These are phyloP conservation scores for Morpho achilles DNA, from an alignment of 2,888 invertebrate genomes.

Conservation along the genomic window DNA sequence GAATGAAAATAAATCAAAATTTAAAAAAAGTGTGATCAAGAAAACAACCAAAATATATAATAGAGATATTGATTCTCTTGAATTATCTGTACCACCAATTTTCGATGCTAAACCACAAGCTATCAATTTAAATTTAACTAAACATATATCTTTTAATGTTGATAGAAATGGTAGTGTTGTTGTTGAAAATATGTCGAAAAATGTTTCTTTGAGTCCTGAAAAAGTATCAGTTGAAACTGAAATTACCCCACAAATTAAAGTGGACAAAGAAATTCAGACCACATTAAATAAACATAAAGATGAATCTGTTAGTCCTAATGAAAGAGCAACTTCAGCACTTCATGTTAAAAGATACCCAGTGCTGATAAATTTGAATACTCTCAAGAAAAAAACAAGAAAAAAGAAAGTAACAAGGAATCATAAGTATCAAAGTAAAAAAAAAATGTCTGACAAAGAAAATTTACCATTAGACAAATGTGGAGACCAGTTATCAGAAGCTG, in stretches of 20 bases:
- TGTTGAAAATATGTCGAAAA: constrained; percentile 48
- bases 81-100: constrained; percentile 55
- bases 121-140: constrained; percentile 67
- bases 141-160: constrained; percentile 71
- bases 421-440: constrained; percentile 41
- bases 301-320: constrained; percentile 27
- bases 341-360: constrained; percentile 48
- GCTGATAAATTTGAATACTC: constrained; percentile 56
- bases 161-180: constrained; percentile 58
- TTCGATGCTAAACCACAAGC: constrained; percentile 44
- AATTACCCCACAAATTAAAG: constrained; percentile 33
- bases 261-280: constrained; percentile 67
- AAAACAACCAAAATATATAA: constrained; percentile 61
- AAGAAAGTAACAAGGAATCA: constrained; percentile 43
- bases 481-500: constrained; percentile 75
- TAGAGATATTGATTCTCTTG: constrained; percentile 59
- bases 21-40: constrained; percentile 47
- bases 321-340: constrained; percentile 16
- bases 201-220: constrained; percentile 49
- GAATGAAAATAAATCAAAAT: constrained; percentile 46
- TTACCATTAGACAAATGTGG: constrained; percentile 48
- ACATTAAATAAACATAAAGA: constrained; percentile 42
- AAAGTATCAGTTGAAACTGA: constrained; percentile 39
- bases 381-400: constrained; percentile 47
- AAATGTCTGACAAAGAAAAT: constrained; percentile 36